phyloP scores from a whole-genome alignment of 2,888 invertebrate genomes.

The Iselma pallidipennis region DNA sequence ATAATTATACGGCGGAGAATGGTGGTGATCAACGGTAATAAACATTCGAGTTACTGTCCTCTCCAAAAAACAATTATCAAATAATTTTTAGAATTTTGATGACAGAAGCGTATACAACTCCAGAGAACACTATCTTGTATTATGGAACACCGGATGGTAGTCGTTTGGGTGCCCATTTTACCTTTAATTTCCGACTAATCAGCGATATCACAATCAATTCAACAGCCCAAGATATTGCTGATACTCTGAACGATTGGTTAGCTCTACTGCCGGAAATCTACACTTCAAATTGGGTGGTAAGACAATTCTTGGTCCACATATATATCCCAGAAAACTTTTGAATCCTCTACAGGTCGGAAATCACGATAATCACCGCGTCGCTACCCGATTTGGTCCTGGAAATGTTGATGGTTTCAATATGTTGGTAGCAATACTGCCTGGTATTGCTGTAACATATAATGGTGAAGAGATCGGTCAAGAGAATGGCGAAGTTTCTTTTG shows the following conservation, averaged over 20 bases:
- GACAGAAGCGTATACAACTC: conserved; percentile 73
- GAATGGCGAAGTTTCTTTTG: conserved; percentile 61
- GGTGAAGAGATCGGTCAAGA: conserved; percentile 80
- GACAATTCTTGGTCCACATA: conserved; percentile 42
- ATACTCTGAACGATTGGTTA: conserved; percentile 67
- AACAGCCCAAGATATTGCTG: conserved; percentile 64
- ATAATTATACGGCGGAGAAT: conserved; percentile 57
- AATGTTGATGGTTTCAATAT: conserved; percentile 83
- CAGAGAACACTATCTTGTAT: conserved; percentile 65
- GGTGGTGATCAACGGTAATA: conserved; percentile 51
- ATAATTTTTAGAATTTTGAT: conserved; percentile 66
- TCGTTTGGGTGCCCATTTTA: conserved; percentile 68
- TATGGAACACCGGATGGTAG: conserved; percentile 63
- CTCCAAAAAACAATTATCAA: neutral
- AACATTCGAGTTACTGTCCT: no score
- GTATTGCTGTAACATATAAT: conserved; percentile 84
- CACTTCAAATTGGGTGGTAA: conserved; percentile 78
- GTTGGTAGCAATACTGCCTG: conserved; percentile 79
- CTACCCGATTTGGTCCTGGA: conserved; percentile 67
- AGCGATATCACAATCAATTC: conserved; percentile 62
- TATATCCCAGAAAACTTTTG: neutral
- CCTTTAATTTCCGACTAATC: conserved; percentile 79
- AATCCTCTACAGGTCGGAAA: conserved; percentile 65
- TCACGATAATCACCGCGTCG: conserved; percentile 75
- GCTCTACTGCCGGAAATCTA: conserved; percentile 64